Evolutionary conservation across 2,888 invertebrate species (phyloP), one percentile per base, ranked within the genome.

Genomic region (Phaedon cochleariae): DNA sequence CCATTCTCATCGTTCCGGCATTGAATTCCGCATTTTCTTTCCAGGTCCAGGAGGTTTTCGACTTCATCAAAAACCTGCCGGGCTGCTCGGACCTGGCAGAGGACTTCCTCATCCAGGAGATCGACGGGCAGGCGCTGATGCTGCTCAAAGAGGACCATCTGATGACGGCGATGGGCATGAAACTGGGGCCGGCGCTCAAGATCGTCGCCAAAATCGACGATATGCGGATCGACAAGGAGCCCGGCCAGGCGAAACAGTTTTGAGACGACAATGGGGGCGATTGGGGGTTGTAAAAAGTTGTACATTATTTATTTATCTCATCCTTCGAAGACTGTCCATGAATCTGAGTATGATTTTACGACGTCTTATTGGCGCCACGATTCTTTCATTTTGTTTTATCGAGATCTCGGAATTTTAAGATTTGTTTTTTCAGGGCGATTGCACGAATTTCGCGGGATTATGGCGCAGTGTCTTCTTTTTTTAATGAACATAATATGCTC

Each of bases 121-220:
- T 98, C 74, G 98, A 98, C 79, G 97, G 98, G 0, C 96, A 97
- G 80, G 97, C 97, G 0, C 84, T 98, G 66, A 88, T 97, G 85
- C 85, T 98, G 59, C 89, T 98, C 58, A 94, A 95, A 78, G 96
- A 96, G 72, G 97, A 97, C 78, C 97, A 98, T 84, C 86, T 98
- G 29, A 97, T 97, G 85, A 92, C 93, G 72, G 94, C 96, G 6
- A 95, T 98, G 88, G 92, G 92, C 64, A 97, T 98, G 91, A 97
- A 97, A 81, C 87, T 98, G 18, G 97, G 97, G 0, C 97, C 97
- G 0, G 97, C 97, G 0, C 86, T 98, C 59, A 98, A 98, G 85
- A 96, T 98, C 64, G 96, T 96, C 74, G 95, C 95, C 48, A 92
- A 93, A 82, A 96, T 97, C 65, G 94, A 95, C 80, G 88, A 92